These are phyloP conservation scores for Eugnorisma glareosa DNA, from an alignment of 2,888 invertebrate genomes.

Conservation along the genomic window DNA sequence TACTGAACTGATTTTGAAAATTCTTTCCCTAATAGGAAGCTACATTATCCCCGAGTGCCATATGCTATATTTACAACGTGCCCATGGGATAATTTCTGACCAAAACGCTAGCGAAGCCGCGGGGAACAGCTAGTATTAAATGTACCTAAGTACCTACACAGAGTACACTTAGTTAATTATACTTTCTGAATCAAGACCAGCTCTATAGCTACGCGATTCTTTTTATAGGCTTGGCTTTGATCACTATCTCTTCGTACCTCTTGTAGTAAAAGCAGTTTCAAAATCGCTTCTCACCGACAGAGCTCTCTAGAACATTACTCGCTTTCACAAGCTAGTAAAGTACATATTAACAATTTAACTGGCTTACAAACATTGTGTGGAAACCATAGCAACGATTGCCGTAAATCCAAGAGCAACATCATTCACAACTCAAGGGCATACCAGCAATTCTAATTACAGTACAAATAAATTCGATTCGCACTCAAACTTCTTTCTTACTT, in stretches of 20 bases:
- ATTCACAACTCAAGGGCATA: slow-evolving; percentile 47
- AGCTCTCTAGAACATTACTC: slow-evolving; percentile 44
- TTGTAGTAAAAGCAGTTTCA: slow-evolving; percentile 22
- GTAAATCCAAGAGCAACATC: slow-evolving; percentile 28
- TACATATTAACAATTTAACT: slow-evolving; percentile 10
- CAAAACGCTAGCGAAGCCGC: no score
- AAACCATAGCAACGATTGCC: slow-evolving; percentile 44
- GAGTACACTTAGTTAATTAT: background rate
- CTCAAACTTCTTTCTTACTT: background rate
- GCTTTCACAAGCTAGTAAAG: slow-evolving; percentile 55
- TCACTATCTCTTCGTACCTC: background rate
- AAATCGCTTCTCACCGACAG: background rate
- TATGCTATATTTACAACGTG: no score
- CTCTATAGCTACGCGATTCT: background rate
- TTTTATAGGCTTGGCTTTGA: background rate
- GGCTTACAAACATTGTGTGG: slow-evolving; percentile 33
- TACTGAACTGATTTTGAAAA: no score
- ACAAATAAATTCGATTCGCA: background rate
- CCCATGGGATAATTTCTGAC: no score
- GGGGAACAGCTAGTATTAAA: no score
- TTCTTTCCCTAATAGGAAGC: no score
- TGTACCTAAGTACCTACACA: no score
- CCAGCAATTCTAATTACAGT: slow-evolving; percentile 29
- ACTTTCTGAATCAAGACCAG: background rate
- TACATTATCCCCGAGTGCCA: no score